Conservation (phyloP, 2,888 invertebrate genomes). For the Tachystola acroxantha region DNA sequence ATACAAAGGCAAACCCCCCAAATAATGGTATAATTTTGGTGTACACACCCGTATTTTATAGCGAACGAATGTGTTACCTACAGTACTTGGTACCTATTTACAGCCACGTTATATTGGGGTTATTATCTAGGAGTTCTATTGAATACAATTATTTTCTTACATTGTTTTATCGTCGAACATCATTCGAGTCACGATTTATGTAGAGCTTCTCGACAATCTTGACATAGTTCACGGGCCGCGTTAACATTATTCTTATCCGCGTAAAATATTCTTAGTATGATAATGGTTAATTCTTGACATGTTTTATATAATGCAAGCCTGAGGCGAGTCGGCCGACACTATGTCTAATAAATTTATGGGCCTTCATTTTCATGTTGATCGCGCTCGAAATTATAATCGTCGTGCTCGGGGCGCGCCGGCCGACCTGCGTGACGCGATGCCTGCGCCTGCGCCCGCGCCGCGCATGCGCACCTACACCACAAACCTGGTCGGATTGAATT, state of each 20-base stretch:
- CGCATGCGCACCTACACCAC: not conserved
- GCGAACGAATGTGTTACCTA: too few species aligned
- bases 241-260: constrained; percentile 47
- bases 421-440: constrained; percentile 14
- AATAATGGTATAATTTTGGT: too few species aligned
- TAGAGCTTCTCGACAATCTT: constrained; percentile 30
- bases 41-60: too few species aligned
- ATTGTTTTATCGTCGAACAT: constrained; percentile 18
- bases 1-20: too few species aligned
- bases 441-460: not conserved
- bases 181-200: constrained; percentile 36
- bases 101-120: too few species aligned
- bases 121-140: constrained; percentile 7
- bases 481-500: not conserved
- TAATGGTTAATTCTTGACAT: constrained; percentile 77
- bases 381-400: constrained; percentile 74
- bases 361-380: constrained; percentile 76
- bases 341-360: constrained; percentile 78
- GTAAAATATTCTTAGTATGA: constrained; percentile 61
- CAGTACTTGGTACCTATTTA: too few species aligned
- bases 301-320: constrained; percentile 73
- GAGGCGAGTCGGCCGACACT: constrained; percentile 68
- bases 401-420: constrained; percentile 60
- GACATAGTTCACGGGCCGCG: constrained; percentile 36
- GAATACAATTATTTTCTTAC: constrained; percentile 14